Evolutionary conservation across 1,140 invertebrate species (phyloP).

Genomic region (Hycleus cichorii): DNA sequence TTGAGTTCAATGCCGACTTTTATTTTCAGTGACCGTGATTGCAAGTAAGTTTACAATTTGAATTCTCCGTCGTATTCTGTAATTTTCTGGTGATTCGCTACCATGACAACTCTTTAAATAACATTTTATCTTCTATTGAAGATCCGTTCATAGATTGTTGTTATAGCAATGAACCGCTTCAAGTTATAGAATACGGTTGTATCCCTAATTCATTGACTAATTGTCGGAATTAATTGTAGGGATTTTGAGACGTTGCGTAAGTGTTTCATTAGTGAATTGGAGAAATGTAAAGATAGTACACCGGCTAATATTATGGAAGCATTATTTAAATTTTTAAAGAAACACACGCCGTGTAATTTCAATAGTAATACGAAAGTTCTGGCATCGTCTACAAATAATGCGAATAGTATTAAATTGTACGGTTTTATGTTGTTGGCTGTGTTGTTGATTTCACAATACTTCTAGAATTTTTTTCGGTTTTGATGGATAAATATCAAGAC

Average conservation of each 20-base stretch:
- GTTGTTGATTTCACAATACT: too few relatives aligned
- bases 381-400: background rate
- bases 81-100: too few relatives aligned
- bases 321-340: constrained; percentile 63
- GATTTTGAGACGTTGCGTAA: constrained; percentile 52
- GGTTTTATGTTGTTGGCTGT: too few relatives aligned
- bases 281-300: constrained; percentile 62
- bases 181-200: constrained; percentile 1
- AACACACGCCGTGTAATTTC: constrained; percentile 52
- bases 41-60: constrained; percentile 43
- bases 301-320: constrained; percentile 72
- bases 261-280: constrained; percentile 58
- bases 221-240: constrained; percentile 46
- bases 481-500: too few relatives aligned
- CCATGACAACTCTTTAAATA: too few relatives aligned
- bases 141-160: too few relatives aligned
- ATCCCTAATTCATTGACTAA: constrained; percentile 28
- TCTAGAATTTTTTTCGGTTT: too few relatives aligned
- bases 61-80: too few relatives aligned
- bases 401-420: too few relatives aligned
- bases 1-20: constrained; percentile 48
- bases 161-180: too few relatives aligned
- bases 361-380: constrained; percentile 36
- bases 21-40: constrained; percentile 46
- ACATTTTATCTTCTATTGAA: too few relatives aligned